Evolutionary conservation across 2,888 invertebrate genomes (phyloP).

Genomic region (Eremobia ochroleuca): DNA sequence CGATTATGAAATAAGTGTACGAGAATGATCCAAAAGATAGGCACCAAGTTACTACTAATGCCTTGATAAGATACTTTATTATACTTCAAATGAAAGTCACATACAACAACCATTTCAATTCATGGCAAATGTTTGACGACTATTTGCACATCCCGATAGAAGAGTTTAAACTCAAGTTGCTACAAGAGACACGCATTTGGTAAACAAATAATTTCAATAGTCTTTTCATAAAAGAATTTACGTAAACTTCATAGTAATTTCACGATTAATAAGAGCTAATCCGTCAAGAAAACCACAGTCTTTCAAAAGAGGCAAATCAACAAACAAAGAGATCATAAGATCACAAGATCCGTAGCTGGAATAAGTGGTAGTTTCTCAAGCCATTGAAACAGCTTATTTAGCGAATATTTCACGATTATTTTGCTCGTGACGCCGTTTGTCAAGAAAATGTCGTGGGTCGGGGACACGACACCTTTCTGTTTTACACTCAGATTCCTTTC

Average conservation of each 20-base stretch:
- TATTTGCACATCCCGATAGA: neutral
- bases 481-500: slow-evolving; percentile 52
- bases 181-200: neutral
- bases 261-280: slow-evolving; percentile 11
- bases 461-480: slow-evolving; percentile 73
- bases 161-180: neutral
- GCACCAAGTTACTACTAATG: neutral
- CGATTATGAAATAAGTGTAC: neutral
- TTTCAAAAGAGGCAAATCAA: slow-evolving; percentile 54
- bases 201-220: neutral
- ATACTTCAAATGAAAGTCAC: slow-evolving; percentile 42
- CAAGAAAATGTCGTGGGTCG: slow-evolving; percentile 75
- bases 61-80: slow-evolving; percentile 1
- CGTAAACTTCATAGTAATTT: slow-evolving; percentile 14
- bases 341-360: slow-evolving; percentile 36
- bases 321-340: slow-evolving; percentile 52
- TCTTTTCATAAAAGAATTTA: slow-evolving; percentile 6
- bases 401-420: slow-evolving; percentile 64
- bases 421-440: slow-evolving; percentile 68
- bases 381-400: slow-evolving; percentile 55
- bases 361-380: slow-evolving; percentile 61
- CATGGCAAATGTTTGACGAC: slow-evolving; percentile 34
- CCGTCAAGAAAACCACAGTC: slow-evolving; percentile 9
- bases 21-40: slow-evolving; percentile 12
- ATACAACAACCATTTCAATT: slow-evolving; percentile 30